phyloP scores from a whole-genome alignment of 2,113 vertebrate genomes.

The Hemicordylus capensis region DNA sequence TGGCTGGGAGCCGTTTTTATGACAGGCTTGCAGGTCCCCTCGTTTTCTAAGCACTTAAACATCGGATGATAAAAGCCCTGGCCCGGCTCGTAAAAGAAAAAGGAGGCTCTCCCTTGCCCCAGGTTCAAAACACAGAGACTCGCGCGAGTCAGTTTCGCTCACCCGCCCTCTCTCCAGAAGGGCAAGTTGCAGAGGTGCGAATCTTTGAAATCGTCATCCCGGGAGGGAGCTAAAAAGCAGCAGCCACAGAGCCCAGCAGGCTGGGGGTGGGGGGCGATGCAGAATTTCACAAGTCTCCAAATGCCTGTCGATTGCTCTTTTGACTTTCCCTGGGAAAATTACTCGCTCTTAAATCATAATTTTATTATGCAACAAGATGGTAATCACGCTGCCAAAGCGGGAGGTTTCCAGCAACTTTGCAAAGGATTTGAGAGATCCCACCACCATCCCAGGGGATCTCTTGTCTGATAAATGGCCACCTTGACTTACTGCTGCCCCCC shows the following conservation, averaged over 20 bases:
- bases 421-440: background rate
- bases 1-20: conserved; percentile 28
- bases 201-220: background rate
- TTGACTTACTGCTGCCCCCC: background rate
- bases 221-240: background rate
- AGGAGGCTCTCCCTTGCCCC: background rate
- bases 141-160: background rate
- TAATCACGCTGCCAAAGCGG: too few species aligned
- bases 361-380: background rate
- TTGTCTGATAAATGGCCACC: too few species aligned
- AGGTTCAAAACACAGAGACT: background rate
- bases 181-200: background rate
- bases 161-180: background rate
- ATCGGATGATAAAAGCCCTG: conserved; percentile 39
- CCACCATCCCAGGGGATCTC: background rate
- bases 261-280: background rate
- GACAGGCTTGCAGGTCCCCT: background rate
- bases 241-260: background rate
- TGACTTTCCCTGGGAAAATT: background rate
- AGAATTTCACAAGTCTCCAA: background rate
- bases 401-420: background rate
- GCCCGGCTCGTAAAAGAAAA: too few species aligned
- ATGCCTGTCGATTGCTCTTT: background rate
- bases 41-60: conserved; percentile 63
- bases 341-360: background rate